phyloP scores from a whole-genome alignment of 2,888 invertebrate species.

The Cacoxenus indagator region DNA sequence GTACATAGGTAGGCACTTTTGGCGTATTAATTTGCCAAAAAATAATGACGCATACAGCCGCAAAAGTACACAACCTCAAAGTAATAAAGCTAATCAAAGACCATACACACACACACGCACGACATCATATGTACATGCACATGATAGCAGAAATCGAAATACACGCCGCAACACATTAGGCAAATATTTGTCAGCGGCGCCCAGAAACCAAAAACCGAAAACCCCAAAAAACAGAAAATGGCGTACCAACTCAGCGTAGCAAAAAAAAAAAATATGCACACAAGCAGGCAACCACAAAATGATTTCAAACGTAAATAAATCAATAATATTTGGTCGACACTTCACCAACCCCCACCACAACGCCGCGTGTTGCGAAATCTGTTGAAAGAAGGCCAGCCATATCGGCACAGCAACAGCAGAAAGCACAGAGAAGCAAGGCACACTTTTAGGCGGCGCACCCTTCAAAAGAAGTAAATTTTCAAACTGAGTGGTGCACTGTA shows the following conservation, averaged over 20 bases:
- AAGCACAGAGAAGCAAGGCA: neutral
- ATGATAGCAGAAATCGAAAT: neutral
- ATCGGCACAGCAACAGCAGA: neutral
- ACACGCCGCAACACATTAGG: conserved; percentile 52
- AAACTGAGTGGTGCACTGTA: no score
- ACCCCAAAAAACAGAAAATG: conserved; percentile 23
- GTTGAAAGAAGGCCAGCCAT: neutral
- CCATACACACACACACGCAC: conserved; percentile 43
- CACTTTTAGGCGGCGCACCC: neutral
- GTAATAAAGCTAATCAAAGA: conserved; percentile 63
- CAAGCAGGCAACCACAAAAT: conserved; percentile 56
- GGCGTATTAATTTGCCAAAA: conserved; percentile 56
- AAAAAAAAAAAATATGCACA: conserved; percentile 26
- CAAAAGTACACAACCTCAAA: conserved; percentile 41
- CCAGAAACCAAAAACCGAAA: neutral
- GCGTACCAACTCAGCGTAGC: no score
- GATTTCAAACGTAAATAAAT: conserved; percentile 56
- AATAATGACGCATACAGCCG: conserved; percentile 26
- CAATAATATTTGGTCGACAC: conserved; percentile 27
- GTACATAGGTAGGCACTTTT: conserved; percentile 40
- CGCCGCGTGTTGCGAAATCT: neutral
- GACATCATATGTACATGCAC: neutral
- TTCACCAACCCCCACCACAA: neutral
- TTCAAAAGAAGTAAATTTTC: neutral
- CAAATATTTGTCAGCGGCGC: conserved; percentile 54